phyloP scores from a whole-genome alignment of 2,797 vertebrate species.

The Ibycter americanus region DNA sequence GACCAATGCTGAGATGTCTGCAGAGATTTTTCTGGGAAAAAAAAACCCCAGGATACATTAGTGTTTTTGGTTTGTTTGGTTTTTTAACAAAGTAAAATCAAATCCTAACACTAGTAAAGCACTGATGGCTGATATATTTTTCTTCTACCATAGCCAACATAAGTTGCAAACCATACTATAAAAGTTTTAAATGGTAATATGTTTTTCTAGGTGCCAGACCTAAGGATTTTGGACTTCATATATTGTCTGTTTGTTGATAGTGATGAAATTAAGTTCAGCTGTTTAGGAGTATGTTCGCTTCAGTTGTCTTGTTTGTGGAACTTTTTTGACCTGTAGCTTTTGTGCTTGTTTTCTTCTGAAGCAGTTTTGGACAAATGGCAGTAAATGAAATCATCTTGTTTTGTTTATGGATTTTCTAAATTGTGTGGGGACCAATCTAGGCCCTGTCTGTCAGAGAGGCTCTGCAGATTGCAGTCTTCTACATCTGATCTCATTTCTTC shows the following conservation, averaged over 20 bases:
- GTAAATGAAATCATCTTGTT: background rate
- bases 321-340: background rate
- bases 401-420: background rate
- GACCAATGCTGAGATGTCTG: background rate
- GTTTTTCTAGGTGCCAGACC: background rate
- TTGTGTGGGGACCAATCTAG: background rate
- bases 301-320: background rate
- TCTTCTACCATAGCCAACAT: rapidly evolving
- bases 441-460: background rate
- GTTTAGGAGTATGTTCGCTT: background rate
- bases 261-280: background rate
- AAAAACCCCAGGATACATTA: rapidly evolving
- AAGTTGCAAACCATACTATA: background rate
- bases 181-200: background rate
- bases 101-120: background rate
- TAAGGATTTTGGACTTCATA: background rate
- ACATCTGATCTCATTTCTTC: background rate
- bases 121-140: background rate
- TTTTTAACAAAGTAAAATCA: background rate
- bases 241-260: background rate
- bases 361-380: rapidly evolving
- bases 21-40: background rate
- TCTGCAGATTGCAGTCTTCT: background rate
- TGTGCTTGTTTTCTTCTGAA: background rate
- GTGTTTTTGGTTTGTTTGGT: too few relatives aligned